Percentiles rank a stretch among this genome's conserved stretches.
Evolutionary conservation across 2,888 invertebrate species (phyloP).

Genomic region (Drosophila paramelanica): DNA sequence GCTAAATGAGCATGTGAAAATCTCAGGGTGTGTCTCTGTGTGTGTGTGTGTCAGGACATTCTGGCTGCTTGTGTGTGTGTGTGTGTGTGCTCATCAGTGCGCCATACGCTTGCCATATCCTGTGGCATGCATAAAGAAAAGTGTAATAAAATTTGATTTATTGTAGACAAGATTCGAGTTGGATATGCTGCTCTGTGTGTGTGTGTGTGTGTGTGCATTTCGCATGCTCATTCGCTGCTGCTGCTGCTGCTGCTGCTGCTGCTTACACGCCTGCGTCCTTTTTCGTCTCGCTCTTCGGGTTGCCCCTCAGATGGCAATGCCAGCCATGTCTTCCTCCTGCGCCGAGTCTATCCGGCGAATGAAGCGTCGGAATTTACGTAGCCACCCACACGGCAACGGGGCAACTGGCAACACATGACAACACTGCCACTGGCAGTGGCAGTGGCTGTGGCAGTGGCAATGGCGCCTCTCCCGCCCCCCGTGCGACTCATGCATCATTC

Average conservation of each 20-base stretch:
- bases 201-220: constrained; percentile 61
- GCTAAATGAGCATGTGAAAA: constrained; percentile 73
- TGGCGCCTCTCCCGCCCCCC: constrained; percentile 56
- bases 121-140: constrained; percentile 85
- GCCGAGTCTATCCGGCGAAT: constrained; percentile 71
- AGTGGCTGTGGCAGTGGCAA: constrained; percentile 14
- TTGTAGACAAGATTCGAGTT: constrained; percentile 85
- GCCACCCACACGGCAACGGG: constrained; percentile 23
- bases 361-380: constrained; percentile 75
- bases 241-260: constrained; percentile 26
- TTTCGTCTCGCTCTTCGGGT: constrained; percentile 13
- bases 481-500: constrained; percentile 82
- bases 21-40: constrained; percentile 49
- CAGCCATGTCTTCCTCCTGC: constrained; percentile 55
- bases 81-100: constrained; percentile 71
- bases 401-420: constrained; percentile 46
- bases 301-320: constrained; percentile 46
- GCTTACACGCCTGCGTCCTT: constrained; percentile 66
- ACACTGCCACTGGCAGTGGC: constrained; percentile 11
- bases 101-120: constrained; percentile 81
- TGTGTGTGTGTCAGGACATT: constrained; percentile 21
- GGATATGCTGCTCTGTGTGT: constrained; percentile 73
- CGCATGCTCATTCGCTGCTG: constrained; percentile 70
- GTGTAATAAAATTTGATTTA: constrained; percentile 86
- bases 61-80: constrained; percentile 23